phyloP scores from a whole-genome alignment of 2,888 invertebrate species.

The Apamea monoglypha region DNA sequence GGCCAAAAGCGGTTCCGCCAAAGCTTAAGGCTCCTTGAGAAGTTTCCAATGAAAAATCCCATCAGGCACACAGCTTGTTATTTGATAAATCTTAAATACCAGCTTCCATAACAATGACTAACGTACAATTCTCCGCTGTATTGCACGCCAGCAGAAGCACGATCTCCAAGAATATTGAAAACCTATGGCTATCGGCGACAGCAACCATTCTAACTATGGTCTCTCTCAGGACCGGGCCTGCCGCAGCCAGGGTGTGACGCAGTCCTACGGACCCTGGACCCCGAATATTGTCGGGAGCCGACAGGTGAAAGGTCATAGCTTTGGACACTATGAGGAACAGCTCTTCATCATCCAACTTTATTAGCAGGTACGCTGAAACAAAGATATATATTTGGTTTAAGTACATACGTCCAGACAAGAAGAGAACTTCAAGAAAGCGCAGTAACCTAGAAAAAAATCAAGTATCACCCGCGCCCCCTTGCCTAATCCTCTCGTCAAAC shows the following conservation, averaged over 20 bases:
- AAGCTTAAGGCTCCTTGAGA: neutral
- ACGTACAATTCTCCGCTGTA: constrained; percentile 79
- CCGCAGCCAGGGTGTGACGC: constrained; percentile 72
- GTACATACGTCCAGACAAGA: neutral
- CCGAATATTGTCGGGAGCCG: constrained; percentile 71
- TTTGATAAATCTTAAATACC: neutral
- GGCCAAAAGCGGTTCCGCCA: neutral
- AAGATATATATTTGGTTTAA: neutral
- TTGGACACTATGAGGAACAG: constrained; percentile 76
- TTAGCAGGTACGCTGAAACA: constrained; percentile 79
- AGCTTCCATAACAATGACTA: neutral
- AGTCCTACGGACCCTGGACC: constrained; percentile 59
- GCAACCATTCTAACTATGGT: constrained; percentile 79
- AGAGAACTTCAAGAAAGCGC: neutral
- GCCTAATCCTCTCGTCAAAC: neutral
- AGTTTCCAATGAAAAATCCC: no score
- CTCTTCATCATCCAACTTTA: constrained; percentile 76
- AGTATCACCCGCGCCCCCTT: neutral
- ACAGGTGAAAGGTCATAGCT: constrained; percentile 79
- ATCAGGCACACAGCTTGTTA: no score
- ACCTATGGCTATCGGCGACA: constrained; percentile 70
- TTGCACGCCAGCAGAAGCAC: constrained; percentile 78
- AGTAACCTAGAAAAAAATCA: neutral
- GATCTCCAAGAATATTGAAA: constrained; percentile 76
- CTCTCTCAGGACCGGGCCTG: constrained; percentile 72